Evolutionary conservation across 2,113 vertebrate genomes (phyloP).

Genomic region (Chroicocephalus ridibundus): DNA sequence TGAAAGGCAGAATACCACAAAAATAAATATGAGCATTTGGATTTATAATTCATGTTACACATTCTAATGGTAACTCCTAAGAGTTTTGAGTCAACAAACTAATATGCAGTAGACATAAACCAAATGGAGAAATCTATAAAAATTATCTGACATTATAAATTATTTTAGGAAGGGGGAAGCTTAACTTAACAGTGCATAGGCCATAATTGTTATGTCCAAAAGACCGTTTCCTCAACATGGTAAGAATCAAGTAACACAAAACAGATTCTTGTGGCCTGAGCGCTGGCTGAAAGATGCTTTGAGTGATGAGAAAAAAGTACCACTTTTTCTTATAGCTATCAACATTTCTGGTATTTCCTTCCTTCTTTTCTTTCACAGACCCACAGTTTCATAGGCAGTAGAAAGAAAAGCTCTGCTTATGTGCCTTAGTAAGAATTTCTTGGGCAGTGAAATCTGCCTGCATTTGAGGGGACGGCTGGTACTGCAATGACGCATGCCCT

Average conservation of each 20-base stretch:
- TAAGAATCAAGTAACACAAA: neutral
- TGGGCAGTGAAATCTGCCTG: neutral
- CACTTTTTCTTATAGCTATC: neutral
- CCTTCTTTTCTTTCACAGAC: neutral
- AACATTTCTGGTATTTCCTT: neutral
- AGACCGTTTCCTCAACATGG: neutral
- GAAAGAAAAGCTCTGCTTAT: neutral
- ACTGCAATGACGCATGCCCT: neutral
- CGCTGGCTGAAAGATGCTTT: neutral
- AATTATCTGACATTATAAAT: neutral
- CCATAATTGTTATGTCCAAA: neutral
- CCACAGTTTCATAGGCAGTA: neutral
- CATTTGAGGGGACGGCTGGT: neutral
- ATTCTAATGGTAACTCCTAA: neutral
- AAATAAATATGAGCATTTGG: neutral
- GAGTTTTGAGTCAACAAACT: neutral
- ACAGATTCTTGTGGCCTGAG: neutral
- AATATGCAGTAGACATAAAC: neutral
- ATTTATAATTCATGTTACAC: neutral
- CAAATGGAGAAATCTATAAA: neutral
- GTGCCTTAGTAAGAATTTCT: neutral
- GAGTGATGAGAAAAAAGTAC: neutral
- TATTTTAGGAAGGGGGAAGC: neutral
- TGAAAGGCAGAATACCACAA: neutral
- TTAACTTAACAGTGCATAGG: neutral